Conservation (phyloP, 2,113 vertebrate genomes). For the Neodon shergylaensis region DNA sequence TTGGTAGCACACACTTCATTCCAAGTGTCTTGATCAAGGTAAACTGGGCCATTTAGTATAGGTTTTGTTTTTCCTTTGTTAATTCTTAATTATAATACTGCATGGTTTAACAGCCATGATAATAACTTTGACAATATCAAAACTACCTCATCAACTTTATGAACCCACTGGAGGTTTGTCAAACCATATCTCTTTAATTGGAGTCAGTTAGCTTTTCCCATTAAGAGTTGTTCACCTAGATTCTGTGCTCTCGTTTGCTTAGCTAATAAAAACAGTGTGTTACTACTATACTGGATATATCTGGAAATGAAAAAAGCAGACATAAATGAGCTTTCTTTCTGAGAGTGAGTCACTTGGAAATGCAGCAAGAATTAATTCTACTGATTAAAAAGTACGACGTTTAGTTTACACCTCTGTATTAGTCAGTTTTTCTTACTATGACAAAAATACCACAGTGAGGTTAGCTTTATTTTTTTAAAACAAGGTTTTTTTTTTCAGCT, state of each 20-base stretch:
- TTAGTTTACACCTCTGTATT: not conserved
- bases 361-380: not conserved
- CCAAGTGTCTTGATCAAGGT: not conserved
- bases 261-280: constrained; percentile 54
- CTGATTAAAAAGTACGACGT: constrained; percentile 1
- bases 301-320: constrained; percentile 56
- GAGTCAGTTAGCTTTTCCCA: constrained; percentile 47
- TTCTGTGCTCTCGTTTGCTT: constrained; percentile 50
- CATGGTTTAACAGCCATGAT: not conserved
- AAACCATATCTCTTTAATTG: constrained; percentile 45
- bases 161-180: not conserved
- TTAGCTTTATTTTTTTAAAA: not conserved
- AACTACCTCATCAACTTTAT: constrained; percentile 51
- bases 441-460: not conserved
- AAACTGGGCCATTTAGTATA: not conserved
- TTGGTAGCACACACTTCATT: not conserved
- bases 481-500: not conserved
- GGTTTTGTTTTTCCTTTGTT: not conserved
- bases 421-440: not conserved
- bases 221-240: constrained; percentile 50
- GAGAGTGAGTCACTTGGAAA: constrained; percentile 6
- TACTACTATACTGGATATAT: constrained; percentile 19
- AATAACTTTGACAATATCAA: constrained; percentile 37
- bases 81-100: constrained; percentile 32
- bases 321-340: constrained; percentile 30